These are phyloP conservation scores for Pinna nobilis DNA, from an alignment of 1,140 invertebrate species.

Conservation along the genomic window DNA sequence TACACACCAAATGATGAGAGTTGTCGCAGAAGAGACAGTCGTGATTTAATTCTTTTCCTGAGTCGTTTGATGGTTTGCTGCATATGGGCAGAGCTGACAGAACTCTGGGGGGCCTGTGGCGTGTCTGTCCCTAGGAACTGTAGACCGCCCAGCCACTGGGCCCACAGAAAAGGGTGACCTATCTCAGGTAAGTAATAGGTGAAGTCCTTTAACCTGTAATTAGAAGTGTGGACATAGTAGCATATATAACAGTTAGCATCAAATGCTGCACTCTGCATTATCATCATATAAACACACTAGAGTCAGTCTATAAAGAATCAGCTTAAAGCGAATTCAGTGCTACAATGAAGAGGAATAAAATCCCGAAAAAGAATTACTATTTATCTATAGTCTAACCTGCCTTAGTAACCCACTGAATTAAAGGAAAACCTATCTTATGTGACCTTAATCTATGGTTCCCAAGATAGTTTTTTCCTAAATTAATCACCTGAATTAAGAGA, in stretches of 20 bases:
- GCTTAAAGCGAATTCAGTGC: too few species aligned
- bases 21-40: conserved; percentile 85
- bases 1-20: conserved; percentile 81
- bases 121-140: conserved; percentile 79
- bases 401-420: too few species aligned
- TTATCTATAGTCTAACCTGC: too few species aligned
- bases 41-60: conserved; percentile 82
- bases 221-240: background rate
- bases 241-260: background rate
- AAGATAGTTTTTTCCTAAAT: too few species aligned
- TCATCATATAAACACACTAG: too few species aligned
- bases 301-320: too few species aligned
- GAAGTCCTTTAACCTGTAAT: conserved; percentile 76
- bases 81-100: conserved; percentile 67
- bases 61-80: conserved; percentile 79
- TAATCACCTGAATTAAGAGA: too few species aligned
- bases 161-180: conserved; percentile 92
- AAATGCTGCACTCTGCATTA: too few species aligned
- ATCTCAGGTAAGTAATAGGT: conserved; percentile 76
- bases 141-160: conserved; percentile 90
- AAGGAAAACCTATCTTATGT: too few species aligned
- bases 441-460: too few species aligned
- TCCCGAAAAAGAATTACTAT: too few species aligned
- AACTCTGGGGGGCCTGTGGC: conserved; percentile 43
- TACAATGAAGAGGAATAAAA: too few species aligned